phyloP scores from a whole-genome alignment of 2,888 invertebrate genomes.

The Epirrhoe tristata region DNA sequence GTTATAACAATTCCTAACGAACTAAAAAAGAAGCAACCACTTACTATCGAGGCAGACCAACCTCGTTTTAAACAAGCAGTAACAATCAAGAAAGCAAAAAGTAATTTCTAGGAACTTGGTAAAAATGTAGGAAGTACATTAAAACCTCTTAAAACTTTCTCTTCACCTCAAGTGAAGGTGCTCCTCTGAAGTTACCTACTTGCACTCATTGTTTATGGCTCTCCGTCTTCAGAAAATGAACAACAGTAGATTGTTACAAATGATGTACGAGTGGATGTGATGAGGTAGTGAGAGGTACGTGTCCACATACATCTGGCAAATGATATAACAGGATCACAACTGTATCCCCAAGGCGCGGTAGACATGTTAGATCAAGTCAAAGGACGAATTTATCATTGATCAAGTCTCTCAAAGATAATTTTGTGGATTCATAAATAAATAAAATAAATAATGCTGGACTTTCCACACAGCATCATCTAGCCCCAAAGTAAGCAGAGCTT shows the following conservation, averaged over 20 bases:
- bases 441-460: no score
- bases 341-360: no score
- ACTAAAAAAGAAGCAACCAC: slow-evolving; percentile 1
- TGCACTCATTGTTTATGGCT: slow-evolving; percentile 22
- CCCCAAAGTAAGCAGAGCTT: no score
- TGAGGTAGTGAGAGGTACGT: no score
- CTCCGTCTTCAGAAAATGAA: slow-evolving; percentile 8
- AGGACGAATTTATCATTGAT: no score
- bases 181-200: slow-evolving; percentile 6
- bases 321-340: no score
- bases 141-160: slow-evolving; percentile 32
- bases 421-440: no score
- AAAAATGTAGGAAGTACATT: slow-evolving; percentile 32
- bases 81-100: slow-evolving; percentile 31
- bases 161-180: slow-evolving; percentile 22
- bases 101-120: slow-evolving; percentile 21
- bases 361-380: no score
- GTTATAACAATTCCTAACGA: not conserved
- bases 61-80: slow-evolving; percentile 22
- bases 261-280: no score
- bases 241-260: not conserved
- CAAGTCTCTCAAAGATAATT: no score
- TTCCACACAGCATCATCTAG: no score
- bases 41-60: slow-evolving; percentile 7
- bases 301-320: no score